Base-by-base conservation (phyloP, 2,888 invertebrate genomes). In the Agonum fuliginosum region DNA sequence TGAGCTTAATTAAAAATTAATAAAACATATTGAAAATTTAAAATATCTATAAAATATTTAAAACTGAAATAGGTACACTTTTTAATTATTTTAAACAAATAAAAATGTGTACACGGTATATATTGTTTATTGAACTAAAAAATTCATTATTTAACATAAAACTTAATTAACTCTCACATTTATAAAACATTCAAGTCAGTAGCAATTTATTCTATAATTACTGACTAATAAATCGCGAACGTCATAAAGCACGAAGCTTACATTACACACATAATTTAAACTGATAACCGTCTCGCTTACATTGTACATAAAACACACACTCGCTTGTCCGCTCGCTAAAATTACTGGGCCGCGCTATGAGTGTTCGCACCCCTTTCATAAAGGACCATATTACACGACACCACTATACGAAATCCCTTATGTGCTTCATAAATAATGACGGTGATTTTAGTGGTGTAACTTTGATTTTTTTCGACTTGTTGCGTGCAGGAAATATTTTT, bases 211-310 rank as follows among this genome's bases (percentile, higher is more conserved):
- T 67, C 20, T 41, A 67, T 67, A 67, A 67, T 67, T 67, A 67
- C 22, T n/a, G 67, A 67, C 67, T 67, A 41, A 67, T 67, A 67
- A 67, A 67, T 67, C 67, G 67, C 17, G 22, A 41, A 41, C 12
- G 41, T 67, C 67, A 67, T 67, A 67, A 37, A 67, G 20, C 41
- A 67, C 24, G 24, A 22, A 41, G 41, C 67, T 41, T 67, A 41
- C 41, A 19, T 67, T 67, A 67, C 67, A 67, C 37, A 67, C 67
- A 67, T 67, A 67, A 67, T 67, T 67, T 67, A 67, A 41, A 67
- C 67, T 67, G 67, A 67, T 67, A 67, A 67, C 41, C 8, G 54
- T 54, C 17, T 22, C 54, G 67, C 67, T 67, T 67, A 41, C 12
- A 62, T 34, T 37, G 30, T 62, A 62, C 67, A 67, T 41, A 67